Evolutionary conservation across 2,888 invertebrate genomes (phyloP).

Genomic region (Perithous albicinctus): DNA sequence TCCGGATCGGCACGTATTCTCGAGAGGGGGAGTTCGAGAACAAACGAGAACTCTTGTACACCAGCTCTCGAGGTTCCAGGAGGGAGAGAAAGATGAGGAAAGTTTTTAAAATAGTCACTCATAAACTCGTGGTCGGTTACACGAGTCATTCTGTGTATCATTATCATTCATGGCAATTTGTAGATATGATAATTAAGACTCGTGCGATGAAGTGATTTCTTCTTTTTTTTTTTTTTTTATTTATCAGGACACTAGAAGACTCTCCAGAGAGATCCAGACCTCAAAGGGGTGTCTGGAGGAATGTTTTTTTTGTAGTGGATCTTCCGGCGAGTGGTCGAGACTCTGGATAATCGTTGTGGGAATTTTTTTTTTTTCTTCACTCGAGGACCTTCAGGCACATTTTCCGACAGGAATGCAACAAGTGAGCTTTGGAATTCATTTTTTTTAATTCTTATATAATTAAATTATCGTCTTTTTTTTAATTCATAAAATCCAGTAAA

Average conservation of each 20-base stretch:
- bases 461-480: too few relatives aligned
- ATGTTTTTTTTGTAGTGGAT: slow-evolving; percentile 36
- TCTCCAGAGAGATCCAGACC: slow-evolving; percentile 47
- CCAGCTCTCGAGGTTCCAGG: slow-evolving; percentile 2
- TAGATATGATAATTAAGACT: slow-evolving; percentile 31
- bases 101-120: not conserved
- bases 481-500: too few relatives aligned
- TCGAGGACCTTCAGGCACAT: not conserved
- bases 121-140: not conserved
- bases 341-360: slow-evolving; percentile 41
- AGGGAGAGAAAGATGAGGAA: not conserved
- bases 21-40: slow-evolving; percentile 12
- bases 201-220: slow-evolving; percentile 19
- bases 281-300: slow-evolving; percentile 20
- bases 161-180: slow-evolving; percentile 16
- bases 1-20: slow-evolving; percentile 20
- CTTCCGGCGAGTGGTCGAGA: slow-evolving; percentile 43
- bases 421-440: not conserved
- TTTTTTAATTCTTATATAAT: not conserved
- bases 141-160: slow-evolving; percentile 15
- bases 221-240: slow-evolving; percentile 23
- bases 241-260: slow-evolving; percentile 20
- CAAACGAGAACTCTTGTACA: slow-evolving; percentile 22
- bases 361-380: slow-evolving; percentile 17
- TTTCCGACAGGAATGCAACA: slow-evolving; percentile 1